Evolutionary conservation across 2,797 vertebrate genomes (phyloP), one percentile per base, ranked within the genome.

Genomic region (Nothura maculosa): DNA sequence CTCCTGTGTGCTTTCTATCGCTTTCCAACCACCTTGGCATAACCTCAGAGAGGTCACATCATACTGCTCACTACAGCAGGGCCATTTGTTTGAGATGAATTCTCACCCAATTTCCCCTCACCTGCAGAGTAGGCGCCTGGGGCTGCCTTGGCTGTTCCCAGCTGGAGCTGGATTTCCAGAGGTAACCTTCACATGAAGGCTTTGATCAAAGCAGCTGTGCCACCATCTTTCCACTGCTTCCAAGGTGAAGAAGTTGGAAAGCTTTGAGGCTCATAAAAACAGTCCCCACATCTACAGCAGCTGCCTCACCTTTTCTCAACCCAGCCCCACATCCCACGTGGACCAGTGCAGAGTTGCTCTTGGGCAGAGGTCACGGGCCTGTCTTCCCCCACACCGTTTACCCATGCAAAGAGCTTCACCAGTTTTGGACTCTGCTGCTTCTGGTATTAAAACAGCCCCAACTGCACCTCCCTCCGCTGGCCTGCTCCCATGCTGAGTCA

Each of bases 31-130:
- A 86, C 58, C 38, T 63, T 67, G 47, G 48, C 3, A 0, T 80
- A 86, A 20, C 66, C 69, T 73, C 85, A 86, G 76, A 40, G 34
- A 87, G 66, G 54, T 83, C 73, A 73, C 50, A 69, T 67, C 69
- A 66, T 42, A 40, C 14, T 47, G 11, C 24, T 81, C 34, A 5
- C 50, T 67, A 55, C 9, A 83, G 57, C 12, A 89, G 63, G 47
- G 30, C 10, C 47, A 42, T 85, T 93, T 95, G n/a, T 92, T 57
- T 87, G 21, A 32, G 40, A 58, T 60, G 77, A 45, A 85, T 84
- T 81, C 47, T 91, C 87, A 45, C 30, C 57, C 36, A 74, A 4
- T 86, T 90, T 89, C 32, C 27, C 55, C 24, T 13, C 42, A 86
- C 14, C 27, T 83, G 32, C 79, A 83, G 40, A 91, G 62, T 34